phyloP scores from a whole-genome alignment of 2,113 vertebrate genomes.

The Grus americana region DNA sequence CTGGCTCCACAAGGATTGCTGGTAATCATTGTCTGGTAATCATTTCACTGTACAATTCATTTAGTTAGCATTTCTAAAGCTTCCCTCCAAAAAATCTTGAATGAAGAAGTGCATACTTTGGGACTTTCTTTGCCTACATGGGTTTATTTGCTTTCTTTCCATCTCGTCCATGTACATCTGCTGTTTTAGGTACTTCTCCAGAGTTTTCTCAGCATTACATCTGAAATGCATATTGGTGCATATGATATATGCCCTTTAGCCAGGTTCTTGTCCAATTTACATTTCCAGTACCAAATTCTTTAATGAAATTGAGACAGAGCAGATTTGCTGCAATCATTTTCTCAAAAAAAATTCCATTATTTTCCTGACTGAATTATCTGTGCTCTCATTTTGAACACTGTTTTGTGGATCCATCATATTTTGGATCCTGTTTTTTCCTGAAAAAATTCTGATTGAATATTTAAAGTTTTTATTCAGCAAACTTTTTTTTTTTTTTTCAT shows the following conservation, averaged over 20 bases:
- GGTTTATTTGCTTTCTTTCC: not conserved
- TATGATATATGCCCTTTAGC: not conserved
- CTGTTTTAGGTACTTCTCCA: not conserved
- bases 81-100: not conserved
- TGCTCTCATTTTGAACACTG: not conserved
- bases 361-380: not conserved
- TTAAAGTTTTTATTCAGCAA: not conserved
- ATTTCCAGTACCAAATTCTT: not conserved
- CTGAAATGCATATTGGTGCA: not conserved
- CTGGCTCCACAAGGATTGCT: not conserved
- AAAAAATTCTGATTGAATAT: not conserved
- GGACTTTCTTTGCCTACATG: not conserved
- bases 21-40: not conserved
- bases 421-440: not conserved
- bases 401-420: not conserved
- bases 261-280: not conserved
- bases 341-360: fast-evolving
- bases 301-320: not conserved
- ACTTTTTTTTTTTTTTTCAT: not conserved
- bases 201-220: not conserved
- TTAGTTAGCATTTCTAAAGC: not conserved
- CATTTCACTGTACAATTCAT: not conserved
- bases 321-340: not conserved
- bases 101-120: not conserved
- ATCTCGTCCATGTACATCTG: not conserved